Evolutionary conservation across 2,113 vertebrate species (phyloP).

Genomic region (Uria lomvia): DNA sequence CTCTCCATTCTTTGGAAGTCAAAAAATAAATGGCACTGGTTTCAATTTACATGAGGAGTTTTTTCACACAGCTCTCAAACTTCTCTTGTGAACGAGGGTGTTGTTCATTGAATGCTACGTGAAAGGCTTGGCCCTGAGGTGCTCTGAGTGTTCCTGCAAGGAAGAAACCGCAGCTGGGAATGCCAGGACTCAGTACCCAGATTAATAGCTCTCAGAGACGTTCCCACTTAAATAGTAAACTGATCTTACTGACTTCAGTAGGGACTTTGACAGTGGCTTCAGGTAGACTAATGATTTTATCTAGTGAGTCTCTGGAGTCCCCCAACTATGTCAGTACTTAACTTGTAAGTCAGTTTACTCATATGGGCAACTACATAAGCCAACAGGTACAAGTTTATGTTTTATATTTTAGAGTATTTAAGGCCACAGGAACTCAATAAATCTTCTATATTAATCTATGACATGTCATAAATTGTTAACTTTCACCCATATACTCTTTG

Average conservation of each 20-base stretch:
- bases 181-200: not conserved
- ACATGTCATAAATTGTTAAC: not conserved
- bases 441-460: not conserved
- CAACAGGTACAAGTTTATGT: not conserved
- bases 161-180: not conserved
- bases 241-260: not conserved
- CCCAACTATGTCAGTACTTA: not conserved
- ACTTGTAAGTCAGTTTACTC: not conserved
- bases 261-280: not conserved
- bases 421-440: not conserved
- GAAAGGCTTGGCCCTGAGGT: not conserved
- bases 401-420: not conserved
- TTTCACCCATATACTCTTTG: not conserved
- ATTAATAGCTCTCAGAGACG: not conserved
- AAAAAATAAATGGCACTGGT: not conserved
- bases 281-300: not conserved
- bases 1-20: not conserved
- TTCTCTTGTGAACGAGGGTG: not conserved
- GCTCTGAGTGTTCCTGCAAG: not conserved
- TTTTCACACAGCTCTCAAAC: not conserved
- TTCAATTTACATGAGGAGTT: not conserved
- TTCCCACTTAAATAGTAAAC: not conserved
- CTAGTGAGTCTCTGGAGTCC: not conserved
- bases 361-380: not conserved
- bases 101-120: not conserved